phyloP scores from a whole-genome alignment of 2,888 invertebrate species.

The Creontiades dilutus region DNA sequence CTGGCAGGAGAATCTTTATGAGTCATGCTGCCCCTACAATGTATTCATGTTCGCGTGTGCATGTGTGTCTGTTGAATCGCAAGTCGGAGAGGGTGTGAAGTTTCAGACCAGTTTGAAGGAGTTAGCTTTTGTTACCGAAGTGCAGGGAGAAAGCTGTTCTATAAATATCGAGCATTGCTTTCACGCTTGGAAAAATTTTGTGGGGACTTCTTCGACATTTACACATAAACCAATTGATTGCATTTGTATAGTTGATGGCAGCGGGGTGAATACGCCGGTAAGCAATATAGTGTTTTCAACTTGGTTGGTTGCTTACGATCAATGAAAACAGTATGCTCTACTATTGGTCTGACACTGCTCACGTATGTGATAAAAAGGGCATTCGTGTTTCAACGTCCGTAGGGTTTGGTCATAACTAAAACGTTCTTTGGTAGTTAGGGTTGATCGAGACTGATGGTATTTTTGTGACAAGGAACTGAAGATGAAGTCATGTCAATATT shows the following conservation, averaged over 20 bases:
- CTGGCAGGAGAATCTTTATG: conserved; percentile 21
- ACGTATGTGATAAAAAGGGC: too few relatives aligned
- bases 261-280: neutral
- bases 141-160: neutral
- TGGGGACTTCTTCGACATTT: neutral
- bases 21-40: neutral
- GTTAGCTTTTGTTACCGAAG: conserved; percentile 6
- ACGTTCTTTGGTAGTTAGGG: too few relatives aligned
- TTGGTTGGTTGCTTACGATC: too few relatives aligned
- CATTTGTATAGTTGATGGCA: neutral
- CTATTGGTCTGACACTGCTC: too few relatives aligned
- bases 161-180: neutral
- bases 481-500: too few relatives aligned
- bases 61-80: neutral
- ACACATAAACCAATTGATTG: neutral
- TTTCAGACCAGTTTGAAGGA: conserved; percentile 17
- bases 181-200: neutral
- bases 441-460: too few relatives aligned
- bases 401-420: too few relatives aligned
- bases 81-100: conserved; percentile 5
- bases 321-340: too few relatives aligned
- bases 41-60: neutral
- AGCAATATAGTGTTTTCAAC: too few relatives aligned
- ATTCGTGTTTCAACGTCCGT: too few relatives aligned
- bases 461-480: too few relatives aligned